Conservation (phyloP, 2,113 vertebrate species). For the Protobothrops mucrosquamatus region DNA sequence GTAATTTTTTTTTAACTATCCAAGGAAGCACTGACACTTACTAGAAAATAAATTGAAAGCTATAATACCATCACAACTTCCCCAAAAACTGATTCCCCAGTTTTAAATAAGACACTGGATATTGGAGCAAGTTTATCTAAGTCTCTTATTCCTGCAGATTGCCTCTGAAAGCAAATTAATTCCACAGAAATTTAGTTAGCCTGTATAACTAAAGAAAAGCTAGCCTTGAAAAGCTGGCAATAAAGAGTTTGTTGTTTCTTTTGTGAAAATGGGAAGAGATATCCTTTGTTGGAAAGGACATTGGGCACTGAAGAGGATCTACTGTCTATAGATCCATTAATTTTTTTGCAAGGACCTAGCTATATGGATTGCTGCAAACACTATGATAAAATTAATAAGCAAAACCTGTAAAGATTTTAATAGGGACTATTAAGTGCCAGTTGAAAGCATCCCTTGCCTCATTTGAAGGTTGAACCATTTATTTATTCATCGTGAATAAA, state of each 20-base stretch:
- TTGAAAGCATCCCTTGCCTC: not conserved
- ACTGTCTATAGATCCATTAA: not conserved
- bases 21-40: not conserved
- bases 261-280: not conserved
- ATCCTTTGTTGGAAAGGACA: not conserved
- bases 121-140: not conserved
- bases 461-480: not conserved
- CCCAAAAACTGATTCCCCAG: not conserved
- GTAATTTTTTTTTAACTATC: not conserved
- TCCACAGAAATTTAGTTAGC: not conserved
- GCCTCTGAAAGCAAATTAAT: not conserved
- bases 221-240: not conserved
- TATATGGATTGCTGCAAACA: constrained; percentile 11
- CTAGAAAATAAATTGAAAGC: not conserved
- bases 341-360: constrained; percentile 6
- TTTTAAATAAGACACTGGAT: constrained; percentile 7
- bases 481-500: not conserved
- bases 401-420: constrained; percentile 25
- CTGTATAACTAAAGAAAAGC: constrained; percentile 15
- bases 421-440: not conserved
- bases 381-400: not conserved
- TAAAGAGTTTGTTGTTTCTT: constrained; percentile 12
- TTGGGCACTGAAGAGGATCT: not conserved
- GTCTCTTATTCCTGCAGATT: not conserved
- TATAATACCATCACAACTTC: not conserved